Percentiles rank a stretch among this genome's conserved stretches.
phyloP scores from a whole-genome alignment of 1,140 invertebrate species.

The Drosophila watanabei region DNA sequence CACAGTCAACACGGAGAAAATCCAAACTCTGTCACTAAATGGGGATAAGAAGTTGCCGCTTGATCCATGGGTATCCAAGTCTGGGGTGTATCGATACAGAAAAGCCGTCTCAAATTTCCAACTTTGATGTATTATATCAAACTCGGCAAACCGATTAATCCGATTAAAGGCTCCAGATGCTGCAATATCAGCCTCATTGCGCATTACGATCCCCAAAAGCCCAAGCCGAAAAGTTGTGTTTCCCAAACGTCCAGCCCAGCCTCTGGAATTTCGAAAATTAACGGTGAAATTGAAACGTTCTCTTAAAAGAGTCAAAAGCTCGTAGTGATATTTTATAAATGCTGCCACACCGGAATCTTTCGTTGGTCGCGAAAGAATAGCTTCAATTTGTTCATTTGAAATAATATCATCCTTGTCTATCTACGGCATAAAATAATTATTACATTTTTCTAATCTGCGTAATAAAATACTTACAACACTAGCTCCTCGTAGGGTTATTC shows the following conservation, averaged over 20 bases:
- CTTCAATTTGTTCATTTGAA: conserved; percentile 66
- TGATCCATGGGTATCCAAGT: conserved; percentile 65
- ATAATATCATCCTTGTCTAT: conserved; percentile 75
- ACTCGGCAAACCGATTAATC: conserved; percentile 75
- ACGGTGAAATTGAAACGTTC: conserved; percentile 79
- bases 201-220: conserved; percentile 68
- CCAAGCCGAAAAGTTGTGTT: conserved; percentile 74
- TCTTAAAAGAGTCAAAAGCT: conserved; percentile 59
- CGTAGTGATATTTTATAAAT: conserved; percentile 80
- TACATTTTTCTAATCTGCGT: background rate
- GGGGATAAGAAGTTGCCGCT: conserved; percentile 77
- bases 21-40: conserved; percentile 70
- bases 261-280: conserved; percentile 76
- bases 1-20: conserved; percentile 44
- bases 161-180: conserved; percentile 78
- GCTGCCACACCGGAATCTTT: conserved; percentile 75
- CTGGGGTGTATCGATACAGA: conserved; percentile 73
- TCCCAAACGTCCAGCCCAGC: conserved; percentile 79
- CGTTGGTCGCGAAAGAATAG: conserved; percentile 53
- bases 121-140: conserved; percentile 79
- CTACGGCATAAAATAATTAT: conserved; percentile 19
- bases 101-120: conserved; percentile 82
- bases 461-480: conserved; percentile 63
- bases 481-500: conserved; percentile 61
- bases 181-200: conserved; percentile 79